These are phyloP conservation scores for Reticulitermes speratus DNA, from an alignment of 1,140 invertebrate species.

Conservation along the genomic window DNA sequence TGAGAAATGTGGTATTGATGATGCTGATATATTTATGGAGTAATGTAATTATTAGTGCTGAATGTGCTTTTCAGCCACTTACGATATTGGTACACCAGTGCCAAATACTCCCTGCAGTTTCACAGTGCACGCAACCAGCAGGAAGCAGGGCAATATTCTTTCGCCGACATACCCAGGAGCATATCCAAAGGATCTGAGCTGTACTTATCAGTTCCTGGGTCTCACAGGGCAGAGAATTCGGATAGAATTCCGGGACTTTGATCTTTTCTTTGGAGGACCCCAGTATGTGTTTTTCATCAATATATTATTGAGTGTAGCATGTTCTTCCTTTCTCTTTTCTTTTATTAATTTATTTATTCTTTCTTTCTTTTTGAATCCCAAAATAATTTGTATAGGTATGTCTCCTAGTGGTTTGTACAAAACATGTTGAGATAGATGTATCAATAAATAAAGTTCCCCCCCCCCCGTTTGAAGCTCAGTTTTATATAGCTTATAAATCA, in stretches of 20 bases:
- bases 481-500: too few relatives aligned
- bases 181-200: constrained; percentile 94
- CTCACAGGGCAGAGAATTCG: constrained; percentile 85
- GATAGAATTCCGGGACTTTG: constrained; percentile 97
- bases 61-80: constrained; percentile 63
- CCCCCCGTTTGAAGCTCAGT: too few relatives aligned
- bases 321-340: too few relatives aligned
- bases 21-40: too few relatives aligned
- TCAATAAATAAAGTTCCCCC: too few relatives aligned
- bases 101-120: constrained; percentile 79
- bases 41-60: neutral
- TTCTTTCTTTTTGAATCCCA: too few relatives aligned
- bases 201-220: constrained; percentile 94
- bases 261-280: constrained; percentile 96
- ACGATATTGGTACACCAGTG: constrained; percentile 84
- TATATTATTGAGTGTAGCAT: neutral
- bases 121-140: constrained; percentile 71
- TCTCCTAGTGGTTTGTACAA: too few relatives aligned
- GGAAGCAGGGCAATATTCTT: constrained; percentile 81
- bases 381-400: too few relatives aligned
- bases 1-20: too few relatives aligned
- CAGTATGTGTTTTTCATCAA: constrained; percentile 76
- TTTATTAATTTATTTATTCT: too few relatives aligned
- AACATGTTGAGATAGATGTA: too few relatives aligned
- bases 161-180: constrained; percentile 98